Evolutionary conservation across 2,888 invertebrate species (phyloP).

Genomic region (Drosophila diplacantha): DNA sequence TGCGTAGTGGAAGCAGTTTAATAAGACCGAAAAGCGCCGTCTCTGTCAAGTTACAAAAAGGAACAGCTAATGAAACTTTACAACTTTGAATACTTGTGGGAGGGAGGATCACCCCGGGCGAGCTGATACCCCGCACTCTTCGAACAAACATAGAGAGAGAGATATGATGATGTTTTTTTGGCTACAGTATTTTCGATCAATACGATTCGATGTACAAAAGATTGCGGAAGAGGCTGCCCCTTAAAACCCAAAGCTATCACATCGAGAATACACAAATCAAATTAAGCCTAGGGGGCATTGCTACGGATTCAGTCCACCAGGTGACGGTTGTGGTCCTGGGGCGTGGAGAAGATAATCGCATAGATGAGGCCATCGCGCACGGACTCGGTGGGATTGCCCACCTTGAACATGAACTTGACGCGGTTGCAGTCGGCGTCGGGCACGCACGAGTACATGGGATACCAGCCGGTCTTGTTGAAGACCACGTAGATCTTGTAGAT

Average conservation of each 20-base stretch:
- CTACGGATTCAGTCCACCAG: conserved; percentile 57
- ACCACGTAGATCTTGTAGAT: conserved; percentile 89
- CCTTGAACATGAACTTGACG: conserved; percentile 87
- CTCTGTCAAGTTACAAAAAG: conserved; percentile 2
- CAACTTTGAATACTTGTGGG: not conserved
- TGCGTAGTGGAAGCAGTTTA: conserved; percentile 7
- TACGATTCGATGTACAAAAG: conserved; percentile 9
- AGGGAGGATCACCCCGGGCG: not conserved
- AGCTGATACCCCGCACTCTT: too few relatives aligned
- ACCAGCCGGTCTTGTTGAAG: conserved; percentile 89
- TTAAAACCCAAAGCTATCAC: conserved; percentile 26
- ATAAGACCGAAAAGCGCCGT: not conserved
- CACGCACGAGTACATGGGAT: conserved; percentile 87
- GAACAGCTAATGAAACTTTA: not conserved
- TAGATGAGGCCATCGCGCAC: conserved; percentile 87
- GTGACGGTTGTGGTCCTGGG: conserved; percentile 71
- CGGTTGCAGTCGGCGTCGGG: conserved; percentile 83
- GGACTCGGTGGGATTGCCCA: conserved; percentile 84
- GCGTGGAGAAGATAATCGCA: conserved; percentile 83
- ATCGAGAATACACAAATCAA: conserved; percentile 15
- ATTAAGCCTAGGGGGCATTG: not conserved
- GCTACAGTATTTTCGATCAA: not conserved
- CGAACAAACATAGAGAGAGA: not conserved
- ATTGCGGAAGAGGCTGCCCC: conserved; percentile 1
- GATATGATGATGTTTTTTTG: too few relatives aligned